A percentile compares a stretch with the other conserved stretches of the same genome.
Evolutionary conservation across 2,888 invertebrate genomes (phyloP).

Genomic region (Pristionchus mayeri): DNA sequence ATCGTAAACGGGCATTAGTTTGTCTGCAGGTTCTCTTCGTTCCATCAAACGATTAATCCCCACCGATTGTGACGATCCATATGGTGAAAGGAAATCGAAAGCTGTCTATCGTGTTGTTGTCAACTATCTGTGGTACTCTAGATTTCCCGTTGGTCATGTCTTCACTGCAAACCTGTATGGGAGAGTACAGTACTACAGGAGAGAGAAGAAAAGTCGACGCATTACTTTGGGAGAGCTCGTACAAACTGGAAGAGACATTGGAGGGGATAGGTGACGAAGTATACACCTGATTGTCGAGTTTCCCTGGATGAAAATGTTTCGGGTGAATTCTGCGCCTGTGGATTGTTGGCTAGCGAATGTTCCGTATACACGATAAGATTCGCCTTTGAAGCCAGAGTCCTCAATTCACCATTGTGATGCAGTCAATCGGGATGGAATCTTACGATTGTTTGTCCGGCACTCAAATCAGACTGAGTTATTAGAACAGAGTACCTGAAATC

Average conservation of each 20-base stretch:
- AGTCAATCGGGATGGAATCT: background rate
- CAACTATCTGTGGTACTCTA: background rate
- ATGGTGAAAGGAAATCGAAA: conserved; percentile 15
- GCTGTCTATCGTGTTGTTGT: background rate
- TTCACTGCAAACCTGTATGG: background rate
- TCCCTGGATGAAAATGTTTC: conserved; percentile 5
- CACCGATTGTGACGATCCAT: background rate
- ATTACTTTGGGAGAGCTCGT: background rate
- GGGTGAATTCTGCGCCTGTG: background rate
- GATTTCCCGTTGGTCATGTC: background rate
- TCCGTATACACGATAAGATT: conserved; percentile 26
- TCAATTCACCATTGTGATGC: background rate
- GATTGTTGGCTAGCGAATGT: background rate
- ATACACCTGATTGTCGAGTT: background rate
- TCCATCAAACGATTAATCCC: background rate
- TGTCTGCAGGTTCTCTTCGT: background rate
- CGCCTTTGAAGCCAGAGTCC: conserved; percentile 26
- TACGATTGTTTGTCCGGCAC: background rate
- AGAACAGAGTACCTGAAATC: conserved; percentile 2
- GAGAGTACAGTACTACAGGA: background rate
- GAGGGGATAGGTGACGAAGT: background rate
- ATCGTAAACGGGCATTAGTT: conserved; percentile 7
- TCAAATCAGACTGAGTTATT: background rate
- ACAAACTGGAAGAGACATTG: background rate
- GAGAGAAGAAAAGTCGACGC: background rate